Evolutionary conservation across 2,888 invertebrate species (phyloP), one percentile per base, ranked within the genome.

Genomic region (Electrophaes corylata): DNA sequence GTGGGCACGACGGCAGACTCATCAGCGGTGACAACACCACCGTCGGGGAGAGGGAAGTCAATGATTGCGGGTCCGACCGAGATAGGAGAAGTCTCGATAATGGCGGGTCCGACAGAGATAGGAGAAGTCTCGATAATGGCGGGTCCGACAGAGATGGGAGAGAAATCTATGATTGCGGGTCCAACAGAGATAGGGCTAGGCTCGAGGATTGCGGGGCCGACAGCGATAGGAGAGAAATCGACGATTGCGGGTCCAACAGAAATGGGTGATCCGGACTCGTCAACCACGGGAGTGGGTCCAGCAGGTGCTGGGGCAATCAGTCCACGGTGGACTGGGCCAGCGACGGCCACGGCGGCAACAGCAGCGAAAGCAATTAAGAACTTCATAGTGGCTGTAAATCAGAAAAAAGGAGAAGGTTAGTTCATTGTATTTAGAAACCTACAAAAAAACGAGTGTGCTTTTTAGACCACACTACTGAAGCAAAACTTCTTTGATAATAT

Each of bases 281-380:
- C 20, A 12, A 41, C 41, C 12, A 41, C 23, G 8, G 41, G 41
- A 1, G 65, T 62, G 35, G 69, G 61, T 23, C 64, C 66, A 35
- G 68, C 59, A 20, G 62, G 55, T 12, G 60, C 66, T 14, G 68
- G 65, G 16, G 43, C n/a, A 3, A 69, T 56, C 8, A 67, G 63
- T 33, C 29, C 57, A 48, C 64, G 62, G 18, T 64, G 67, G 18
- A 43, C 47, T 44, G 63, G 65, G 55, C 52, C 51, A 45, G 65
- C 65, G 45, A 60, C 35, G 47, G 65, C 66, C 11, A 64, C 69
- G 46, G 78, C 74, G 57, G 69, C 69, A 26, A 73, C 54, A 47
- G 69, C 73, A 52, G 73, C 73, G 65, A 74, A 63, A 37, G 63
- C 57, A 29, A 70, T 41, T 16, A 72, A 48, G 64, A 69, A 67